phyloP scores from a whole-genome alignment of 2,888 invertebrate genomes.

The Pogonocherus hispidulus region DNA sequence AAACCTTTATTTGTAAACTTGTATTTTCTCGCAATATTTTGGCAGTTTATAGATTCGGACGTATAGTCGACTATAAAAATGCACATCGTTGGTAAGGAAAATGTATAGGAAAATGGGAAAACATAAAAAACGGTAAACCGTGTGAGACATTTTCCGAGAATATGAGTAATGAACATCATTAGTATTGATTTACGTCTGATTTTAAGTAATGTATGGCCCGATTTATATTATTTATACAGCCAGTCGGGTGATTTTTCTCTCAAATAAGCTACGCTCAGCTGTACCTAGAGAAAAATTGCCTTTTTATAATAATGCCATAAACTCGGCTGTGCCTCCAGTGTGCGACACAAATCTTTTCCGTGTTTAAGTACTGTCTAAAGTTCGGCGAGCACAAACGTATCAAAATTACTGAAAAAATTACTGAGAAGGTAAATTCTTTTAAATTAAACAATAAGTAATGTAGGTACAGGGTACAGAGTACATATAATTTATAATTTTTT shows the following conservation, averaged over 20 bases:
- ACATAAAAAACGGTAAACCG: constrained; percentile 29
- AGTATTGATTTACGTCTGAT: constrained; percentile 52
- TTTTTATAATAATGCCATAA: constrained; percentile 34
- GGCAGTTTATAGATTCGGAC: too few relatives aligned
- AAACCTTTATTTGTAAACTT: too few relatives aligned
- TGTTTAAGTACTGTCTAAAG: neutral
- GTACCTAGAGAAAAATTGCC: constrained; percentile 38
- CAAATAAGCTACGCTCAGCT: constrained; percentile 38
- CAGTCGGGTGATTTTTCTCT: constrained; percentile 45
- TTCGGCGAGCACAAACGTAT: too few relatives aligned
- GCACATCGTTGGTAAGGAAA: constrained; percentile 9
- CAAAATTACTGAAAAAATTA: too few relatives aligned
- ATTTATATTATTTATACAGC: constrained; percentile 51
- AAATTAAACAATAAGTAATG: too few relatives aligned
- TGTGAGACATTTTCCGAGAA: constrained; percentile 34
- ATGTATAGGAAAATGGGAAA: constrained; percentile 15
- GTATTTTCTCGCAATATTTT: too few relatives aligned
- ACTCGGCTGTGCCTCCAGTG: neutral
- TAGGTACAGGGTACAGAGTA: too few relatives aligned
- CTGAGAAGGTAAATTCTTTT: too few relatives aligned
- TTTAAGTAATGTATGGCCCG: constrained; percentile 49
- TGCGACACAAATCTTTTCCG: constrained; percentile 10
- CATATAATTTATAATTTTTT: too few relatives aligned
- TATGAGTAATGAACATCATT: constrained; percentile 49
- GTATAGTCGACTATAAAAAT: neutral